Base-by-base conservation (phyloP, 2,888 invertebrate species). In the Chymomyza fuscimana region DNA sequence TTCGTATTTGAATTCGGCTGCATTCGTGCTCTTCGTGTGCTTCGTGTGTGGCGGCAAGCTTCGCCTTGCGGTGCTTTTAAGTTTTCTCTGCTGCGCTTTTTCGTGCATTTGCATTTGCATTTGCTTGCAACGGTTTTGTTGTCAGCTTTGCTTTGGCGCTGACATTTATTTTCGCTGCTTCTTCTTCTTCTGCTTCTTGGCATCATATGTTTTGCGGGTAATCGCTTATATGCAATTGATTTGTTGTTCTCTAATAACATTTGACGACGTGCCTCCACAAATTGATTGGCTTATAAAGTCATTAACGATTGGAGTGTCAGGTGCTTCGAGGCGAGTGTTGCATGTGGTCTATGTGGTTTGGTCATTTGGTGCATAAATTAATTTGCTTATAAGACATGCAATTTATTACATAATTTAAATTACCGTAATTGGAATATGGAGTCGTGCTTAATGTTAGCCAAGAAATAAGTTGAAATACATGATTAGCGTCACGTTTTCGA, bases 261-360 rank as follows among this genome's bases (percentile, higher is more conserved):
- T 74, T 72, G 65, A 85, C 79, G 63, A 85, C 79, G 82, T 77
- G 85, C 68, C 72, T 80, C 70, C 81, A 46, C 40, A 46, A 74
- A 85, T 85, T 83, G 85, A 83, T 83, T 83, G 82, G 71, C 61
- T 73, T 81, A 85, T 83, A 72, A 81, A 80, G 74, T 80, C 79
- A 81, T 85, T 80, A 79, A 73, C 70, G 66, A 70, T 82, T 19
- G 5, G 25, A 58, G 58, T 46, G 81, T 77, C 40, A 46, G 40
- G 80, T 65, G 40, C 40, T 46, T 46, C 12, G 10, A 64, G 54
- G 64, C 68, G 70, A 72, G 75, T 66, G 70, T 36, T 63, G 40
- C 22, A 25, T 40, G 54, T 4, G 67, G n/a, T 54, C 40, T 16
- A 10, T 36, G 50, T 67, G 51, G 51, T 63, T 6, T 54, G 56